phyloP scores from a whole-genome alignment of 2,888 invertebrate genomes.

The Rotaria socialis region DNA sequence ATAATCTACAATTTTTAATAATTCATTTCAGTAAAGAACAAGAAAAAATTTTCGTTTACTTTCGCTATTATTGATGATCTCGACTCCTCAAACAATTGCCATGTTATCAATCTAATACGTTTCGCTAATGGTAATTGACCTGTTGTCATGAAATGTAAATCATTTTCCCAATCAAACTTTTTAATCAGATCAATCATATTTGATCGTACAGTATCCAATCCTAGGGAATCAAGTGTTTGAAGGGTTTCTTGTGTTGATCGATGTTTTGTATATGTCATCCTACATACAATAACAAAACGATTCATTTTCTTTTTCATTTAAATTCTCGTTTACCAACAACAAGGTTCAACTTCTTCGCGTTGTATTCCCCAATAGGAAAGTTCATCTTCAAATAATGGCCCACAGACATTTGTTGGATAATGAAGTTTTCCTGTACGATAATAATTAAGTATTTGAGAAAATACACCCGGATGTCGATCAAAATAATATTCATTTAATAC shows the following conservation, averaged over 20 bases:
- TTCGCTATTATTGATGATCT: conserved; percentile 41
- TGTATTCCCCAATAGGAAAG: conserved; percentile 95
- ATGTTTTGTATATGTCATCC: conserved; percentile 46
- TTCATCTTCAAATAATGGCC: conserved; percentile 91
- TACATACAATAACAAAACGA: background rate
- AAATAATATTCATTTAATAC: conserved; percentile 96
- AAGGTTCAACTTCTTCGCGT: conserved; percentile 71
- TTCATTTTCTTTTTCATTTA: background rate
- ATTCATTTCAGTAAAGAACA: background rate
- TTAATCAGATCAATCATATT: conserved; percentile 39
- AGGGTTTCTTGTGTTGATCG: conserved; percentile 45
- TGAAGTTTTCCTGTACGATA: conserved; percentile 92
- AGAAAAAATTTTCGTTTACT: background rate
- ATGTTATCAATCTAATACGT: conserved; percentile 37
- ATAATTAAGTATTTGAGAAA: conserved; percentile 80
- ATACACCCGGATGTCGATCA: conserved; percentile 85
- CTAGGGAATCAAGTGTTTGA: conserved; percentile 40
- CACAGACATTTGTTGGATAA: conserved; percentile 93
- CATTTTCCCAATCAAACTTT: conserved; percentile 45
- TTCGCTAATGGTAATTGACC: background rate
- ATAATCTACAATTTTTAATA: conserved; percentile 30
- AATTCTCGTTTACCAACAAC: conserved; percentile 42
- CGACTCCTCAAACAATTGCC: conserved; percentile 47
- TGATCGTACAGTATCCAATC: conserved; percentile 39
- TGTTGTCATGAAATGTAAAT: background rate